Conservation (phyloP, 2,113 vertebrate species). For the Ameiurus melas region DNA sequence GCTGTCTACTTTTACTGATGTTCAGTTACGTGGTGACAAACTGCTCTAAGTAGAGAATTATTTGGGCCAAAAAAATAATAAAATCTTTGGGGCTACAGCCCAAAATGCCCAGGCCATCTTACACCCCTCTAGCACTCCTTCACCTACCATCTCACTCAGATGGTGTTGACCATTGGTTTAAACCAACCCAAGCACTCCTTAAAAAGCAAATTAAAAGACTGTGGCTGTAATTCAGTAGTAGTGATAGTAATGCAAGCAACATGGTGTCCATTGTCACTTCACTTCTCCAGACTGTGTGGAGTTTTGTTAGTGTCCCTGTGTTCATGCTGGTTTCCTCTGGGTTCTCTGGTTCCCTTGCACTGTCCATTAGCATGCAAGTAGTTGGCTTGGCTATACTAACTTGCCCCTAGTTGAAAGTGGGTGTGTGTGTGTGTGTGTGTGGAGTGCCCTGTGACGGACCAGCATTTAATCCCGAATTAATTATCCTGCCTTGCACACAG, state of each 20-base stretch:
- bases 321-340: not conserved
- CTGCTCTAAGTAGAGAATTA: too few relatives aligned
- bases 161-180: slow-evolving; percentile 2
- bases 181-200: slow-evolving; percentile 17
- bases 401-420: not conserved
- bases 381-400: not conserved
- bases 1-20: too few relatives aligned
- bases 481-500: not conserved
- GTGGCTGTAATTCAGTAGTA: not conserved
- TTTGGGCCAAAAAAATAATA: too few relatives aligned
- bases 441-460: not conserved
- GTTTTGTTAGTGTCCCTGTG: not conserved
- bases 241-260: not conserved
- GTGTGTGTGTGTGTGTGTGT: not conserved
- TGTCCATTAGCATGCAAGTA: not conserved
- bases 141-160: not conserved
- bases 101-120: too few relatives aligned
- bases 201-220: not conserved
- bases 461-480: not conserved
- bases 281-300: not conserved
- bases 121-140: not conserved
- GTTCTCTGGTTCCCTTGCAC: not conserved
- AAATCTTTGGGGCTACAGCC: too few relatives aligned
- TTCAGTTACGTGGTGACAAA: too few relatives aligned
- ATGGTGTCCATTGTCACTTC: not conserved